These are phyloP conservation scores for Sylvietta virens DNA, from an alignment of 2,113 vertebrate genomes.

Conservation along the genomic window DNA sequence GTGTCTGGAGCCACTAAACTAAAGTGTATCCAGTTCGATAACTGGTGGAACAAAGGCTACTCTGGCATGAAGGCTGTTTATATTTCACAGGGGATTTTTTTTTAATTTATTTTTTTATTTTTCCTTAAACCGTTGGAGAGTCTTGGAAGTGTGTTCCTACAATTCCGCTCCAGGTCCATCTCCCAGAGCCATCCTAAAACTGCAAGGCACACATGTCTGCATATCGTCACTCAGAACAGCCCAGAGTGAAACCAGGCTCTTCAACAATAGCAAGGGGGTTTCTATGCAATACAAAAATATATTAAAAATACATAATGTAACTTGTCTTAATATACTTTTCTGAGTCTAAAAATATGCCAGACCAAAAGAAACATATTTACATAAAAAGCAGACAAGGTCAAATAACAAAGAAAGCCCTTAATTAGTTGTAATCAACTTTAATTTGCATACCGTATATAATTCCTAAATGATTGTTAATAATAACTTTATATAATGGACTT, in stretches of 20 bases:
- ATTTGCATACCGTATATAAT: conserved; percentile 99
- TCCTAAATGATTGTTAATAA: conserved; percentile 98
- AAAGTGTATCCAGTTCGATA: conserved; percentile 58
- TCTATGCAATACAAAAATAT: conserved; percentile 72
- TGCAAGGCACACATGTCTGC: not conserved
- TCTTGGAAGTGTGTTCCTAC: conserved; percentile 7
- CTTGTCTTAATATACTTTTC: conserved; percentile 89
- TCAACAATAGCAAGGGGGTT: conserved; percentile 66
- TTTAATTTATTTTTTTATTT: not conserved
- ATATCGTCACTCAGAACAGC: not conserved
- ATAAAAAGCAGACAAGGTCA: conserved; percentile 99
- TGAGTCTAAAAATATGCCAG: conserved; percentile 89
- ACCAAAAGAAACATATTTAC: conserved; percentile 95
- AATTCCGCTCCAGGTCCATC: not conserved
- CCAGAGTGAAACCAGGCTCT: conserved; percentile 54
- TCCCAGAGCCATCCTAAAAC: conserved; percentile 3
- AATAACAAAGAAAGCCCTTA: conserved; percentile 98
- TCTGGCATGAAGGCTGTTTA: conserved; percentile 70
- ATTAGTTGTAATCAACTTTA: conserved; percentile 99
- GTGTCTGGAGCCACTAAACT: conserved; percentile 51
- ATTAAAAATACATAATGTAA: conserved; percentile 86
- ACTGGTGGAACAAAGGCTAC: conserved; percentile 66
- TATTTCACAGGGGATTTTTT: not conserved
- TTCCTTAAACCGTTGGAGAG: conserved; percentile 24
- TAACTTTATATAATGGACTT: conserved; percentile 99